Evolutionary conservation across 2,888 invertebrate species (phyloP).

Genomic region (Rapana venosa): DNA sequence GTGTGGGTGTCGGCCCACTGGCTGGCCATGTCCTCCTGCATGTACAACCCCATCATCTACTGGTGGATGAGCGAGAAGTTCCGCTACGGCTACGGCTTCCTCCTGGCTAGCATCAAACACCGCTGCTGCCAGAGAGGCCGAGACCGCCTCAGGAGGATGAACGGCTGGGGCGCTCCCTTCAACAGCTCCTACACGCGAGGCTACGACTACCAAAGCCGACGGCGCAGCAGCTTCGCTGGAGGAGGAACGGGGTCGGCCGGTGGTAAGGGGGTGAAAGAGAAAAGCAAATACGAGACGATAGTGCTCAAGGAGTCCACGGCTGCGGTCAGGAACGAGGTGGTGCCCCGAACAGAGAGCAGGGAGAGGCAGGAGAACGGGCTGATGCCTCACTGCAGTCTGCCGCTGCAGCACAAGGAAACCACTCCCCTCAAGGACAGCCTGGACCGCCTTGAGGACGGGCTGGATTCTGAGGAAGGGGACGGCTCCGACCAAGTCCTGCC

Average conservation of each 20-base stretch:
- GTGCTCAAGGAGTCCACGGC: not conserved
- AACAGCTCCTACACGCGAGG: constrained; percentile 20
- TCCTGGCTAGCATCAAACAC: constrained; percentile 40
- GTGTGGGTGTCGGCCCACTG: constrained; percentile 80
- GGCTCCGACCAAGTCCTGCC: not conserved
- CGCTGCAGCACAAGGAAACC: not conserved
- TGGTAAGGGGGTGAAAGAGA: not conserved
- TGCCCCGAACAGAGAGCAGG: not conserved
- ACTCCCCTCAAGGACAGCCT: constrained; percentile 39
- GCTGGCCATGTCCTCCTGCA: constrained; percentile 97
- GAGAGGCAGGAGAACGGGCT: not conserved
- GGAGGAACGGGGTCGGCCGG: not conserved
- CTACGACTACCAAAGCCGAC: not conserved
- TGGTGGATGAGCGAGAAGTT: constrained; percentile 95
- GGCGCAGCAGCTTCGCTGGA: not conserved
- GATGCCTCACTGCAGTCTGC: not conserved
- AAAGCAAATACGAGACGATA: not conserved
- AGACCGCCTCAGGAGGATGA: constrained; percentile 34
- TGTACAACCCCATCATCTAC: constrained; percentile 96
- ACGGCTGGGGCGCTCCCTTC: constrained; percentile 4
- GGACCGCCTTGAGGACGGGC: constrained; percentile 40
- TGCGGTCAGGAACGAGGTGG: not conserved
- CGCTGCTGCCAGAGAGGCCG: constrained; percentile 31
- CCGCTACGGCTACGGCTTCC: constrained; percentile 55
- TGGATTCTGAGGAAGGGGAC: constrained; percentile 7